Base-by-base conservation (phyloP, 1,140 invertebrate genomes). In the Spodoptera frugiperda region DNA sequence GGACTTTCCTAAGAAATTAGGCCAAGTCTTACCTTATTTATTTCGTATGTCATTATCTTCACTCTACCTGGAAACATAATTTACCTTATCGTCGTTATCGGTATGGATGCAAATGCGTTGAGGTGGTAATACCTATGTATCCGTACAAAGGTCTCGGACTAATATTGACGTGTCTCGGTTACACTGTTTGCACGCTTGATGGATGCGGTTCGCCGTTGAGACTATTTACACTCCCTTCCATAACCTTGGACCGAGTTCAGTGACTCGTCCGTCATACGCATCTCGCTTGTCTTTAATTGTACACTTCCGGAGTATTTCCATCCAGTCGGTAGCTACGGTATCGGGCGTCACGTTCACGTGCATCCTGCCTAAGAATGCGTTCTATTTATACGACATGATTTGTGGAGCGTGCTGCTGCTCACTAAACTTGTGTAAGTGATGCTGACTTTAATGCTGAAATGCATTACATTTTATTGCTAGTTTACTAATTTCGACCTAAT, bases 231-330 rank as follows among this genome's bases (percentile, higher is more conserved):
- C 81, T 86, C 84, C 81, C 84, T 78, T 82, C 78, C 79, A 79
- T 87, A 88, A 89, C 89, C 90, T 91, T 90, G 89, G 72, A 61
- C 59, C 17, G 84, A 79, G 90, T 88, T 91, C 89, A 88, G 51
- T 87, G 87, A 89, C 88, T 85, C 70, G 79, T 63, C 68, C 70
- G 51, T 82, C 76, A 82, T 76, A 79, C 80, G 80, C 77, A 84
- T 83, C 80, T 70, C 79, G 79, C 61, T 75, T 76, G 78, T 74
- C 65, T 87, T 81, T 85, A 89, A 87, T 87, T 87, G 85, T 86
- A 76, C 80, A 80, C 79, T 89, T 91, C 90, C 90, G 89, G 84
- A 76, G 82, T 86, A 86, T 90, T 91, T 89, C 84, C 82, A 86
- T 87, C 83, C 77, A 79, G 74, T 21, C 77, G 68, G 83, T 84